These are phyloP conservation scores for Campoplex capitator DNA, from an alignment of 2,888 invertebrate genomes.

Conservation along the genomic window DNA sequence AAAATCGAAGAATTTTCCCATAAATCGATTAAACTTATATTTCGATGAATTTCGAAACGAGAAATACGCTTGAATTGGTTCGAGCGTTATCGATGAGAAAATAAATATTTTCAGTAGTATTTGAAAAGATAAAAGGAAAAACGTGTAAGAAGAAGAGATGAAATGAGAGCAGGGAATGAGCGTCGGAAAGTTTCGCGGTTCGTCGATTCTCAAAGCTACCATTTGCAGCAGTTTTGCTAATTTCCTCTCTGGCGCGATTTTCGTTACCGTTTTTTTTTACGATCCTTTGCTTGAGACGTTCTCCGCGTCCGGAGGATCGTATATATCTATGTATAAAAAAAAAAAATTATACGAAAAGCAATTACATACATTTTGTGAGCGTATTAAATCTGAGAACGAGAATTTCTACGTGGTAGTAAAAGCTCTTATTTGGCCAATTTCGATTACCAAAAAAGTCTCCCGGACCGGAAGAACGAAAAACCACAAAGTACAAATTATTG, in stretches of 20 bases:
- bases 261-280: slow-evolving; percentile 66
- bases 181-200: slow-evolving; percentile 64
- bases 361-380: slow-evolving; percentile 53
- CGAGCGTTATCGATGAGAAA: slow-evolving; percentile 22
- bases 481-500: slow-evolving; percentile 56
- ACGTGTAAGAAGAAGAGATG: neutral
- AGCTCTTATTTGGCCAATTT: slow-evolving; percentile 63
- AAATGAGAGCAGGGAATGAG: slow-evolving; percentile 62
- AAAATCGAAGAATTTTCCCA: neutral
- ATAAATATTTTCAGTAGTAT: slow-evolving; percentile 43
- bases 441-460: slow-evolving; percentile 21
- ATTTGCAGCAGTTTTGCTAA: slow-evolving; percentile 78
- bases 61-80: slow-evolving; percentile 11
- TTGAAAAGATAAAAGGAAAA: neutral
- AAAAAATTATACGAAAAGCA: slow-evolving; percentile 30
- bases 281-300: slow-evolving; percentile 48
- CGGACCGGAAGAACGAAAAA: slow-evolving; percentile 67
- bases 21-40: neutral
- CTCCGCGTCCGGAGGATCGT: slow-evolving; percentile 61
- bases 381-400: slow-evolving; percentile 38
- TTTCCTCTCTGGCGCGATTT: slow-evolving; percentile 70
- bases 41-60: neutral
- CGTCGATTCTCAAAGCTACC: slow-evolving; percentile 73
- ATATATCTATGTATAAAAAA: slow-evolving; percentile 54
- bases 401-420: slow-evolving; percentile 4